A percentile compares a stretch with the other conserved stretches of the same genome.
Conservation (phyloP, 2,888 invertebrate genomes). For the Slavum lentiscoides region DNA sequence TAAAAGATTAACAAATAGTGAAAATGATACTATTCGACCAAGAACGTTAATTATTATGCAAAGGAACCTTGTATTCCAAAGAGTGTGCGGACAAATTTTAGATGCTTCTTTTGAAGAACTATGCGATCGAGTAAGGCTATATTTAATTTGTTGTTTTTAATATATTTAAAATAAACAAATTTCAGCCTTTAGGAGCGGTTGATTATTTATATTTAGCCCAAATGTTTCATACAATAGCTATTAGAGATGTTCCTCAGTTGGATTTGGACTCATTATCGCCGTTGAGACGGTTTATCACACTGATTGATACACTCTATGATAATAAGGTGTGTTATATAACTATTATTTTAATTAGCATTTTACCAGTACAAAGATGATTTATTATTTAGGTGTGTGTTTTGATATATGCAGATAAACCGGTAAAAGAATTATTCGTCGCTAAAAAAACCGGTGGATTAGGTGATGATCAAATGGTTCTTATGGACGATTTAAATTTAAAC, state of each 20-base stretch:
- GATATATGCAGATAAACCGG: slow-evolving; percentile 78
- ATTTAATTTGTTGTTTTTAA: not conserved
- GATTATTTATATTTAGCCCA: slow-evolving; percentile 93
- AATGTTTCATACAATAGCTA: slow-evolving; percentile 92
- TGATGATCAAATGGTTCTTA: slow-evolving; percentile 82
- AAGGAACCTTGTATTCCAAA: slow-evolving; percentile 82
- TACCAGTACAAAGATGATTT: slow-evolving; percentile 39
- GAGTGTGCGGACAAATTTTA: slow-evolving; percentile 88
- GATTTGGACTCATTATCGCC: slow-evolving; percentile 80
- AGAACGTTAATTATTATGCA: slow-evolving; percentile 85
- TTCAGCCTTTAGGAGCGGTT: slow-evolving; percentile 85
- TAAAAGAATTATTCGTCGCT: slow-evolving; percentile 71
- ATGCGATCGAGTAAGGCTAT: slow-evolving; percentile 75
- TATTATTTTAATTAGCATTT: slow-evolving; percentile 15
- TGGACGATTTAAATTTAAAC: slow-evolving; percentile 92
- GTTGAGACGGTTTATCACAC: slow-evolving; percentile 90
- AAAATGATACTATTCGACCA: slow-evolving; percentile 86
- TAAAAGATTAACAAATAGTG: slow-evolving; percentile 82
- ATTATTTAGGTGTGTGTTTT: slow-evolving; percentile 72
- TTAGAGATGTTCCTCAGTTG: slow-evolving; percentile 85
- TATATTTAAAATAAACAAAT: slow-evolving; percentile 54
- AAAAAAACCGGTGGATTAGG: slow-evolving; percentile 63
- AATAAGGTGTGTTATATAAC: slow-evolving; percentile 68
- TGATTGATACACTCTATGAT: slow-evolving; percentile 96
- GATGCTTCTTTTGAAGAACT: slow-evolving; percentile 88